Conservation (phyloP, 1,140 invertebrate genomes). For the Aethina tumida region DNA sequence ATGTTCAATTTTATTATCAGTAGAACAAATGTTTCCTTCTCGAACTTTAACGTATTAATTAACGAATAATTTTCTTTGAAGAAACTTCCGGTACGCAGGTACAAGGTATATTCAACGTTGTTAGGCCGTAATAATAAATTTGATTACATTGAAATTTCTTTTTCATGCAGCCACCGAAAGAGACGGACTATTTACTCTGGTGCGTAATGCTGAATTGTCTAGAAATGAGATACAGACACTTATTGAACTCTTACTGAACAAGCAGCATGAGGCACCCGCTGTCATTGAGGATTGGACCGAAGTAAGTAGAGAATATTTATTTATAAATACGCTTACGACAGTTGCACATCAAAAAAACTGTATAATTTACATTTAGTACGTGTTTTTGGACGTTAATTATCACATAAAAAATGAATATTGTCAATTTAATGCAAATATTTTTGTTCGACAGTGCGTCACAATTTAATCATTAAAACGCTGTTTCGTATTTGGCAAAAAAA, state of each 20-base stretch:
- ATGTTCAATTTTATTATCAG: background rate
- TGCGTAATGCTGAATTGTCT: conserved; percentile 68
- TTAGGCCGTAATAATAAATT: background rate
- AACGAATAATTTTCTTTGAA: background rate
- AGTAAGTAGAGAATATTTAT: no score
- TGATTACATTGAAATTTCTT: conserved; percentile 10
- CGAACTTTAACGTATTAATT: background rate
- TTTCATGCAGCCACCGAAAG: conserved; percentile 44
- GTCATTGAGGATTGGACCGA: conserved; percentile 78
- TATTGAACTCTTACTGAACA: conserved; percentile 79
- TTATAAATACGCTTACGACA: no score
- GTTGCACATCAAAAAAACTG: no score
- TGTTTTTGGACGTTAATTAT: no score
- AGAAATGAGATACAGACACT: conserved; percentile 78
- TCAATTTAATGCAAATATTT: no score
- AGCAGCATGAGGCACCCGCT: conserved; percentile 65
- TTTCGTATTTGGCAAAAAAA: no score
- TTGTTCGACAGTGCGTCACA: no score
- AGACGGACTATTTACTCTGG: conserved; percentile 52
- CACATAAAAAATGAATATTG: no score
- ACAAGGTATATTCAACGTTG: background rate
- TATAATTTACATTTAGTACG: no score
- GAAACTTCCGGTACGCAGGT: background rate
- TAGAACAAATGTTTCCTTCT: background rate
- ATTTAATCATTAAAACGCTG: no score